A percentile compares a stretch with the other conserved stretches of the same genome.
phyloP scores from a whole-genome alignment of 2,888 invertebrate species.

The Anoplius nigerrimus region DNA sequence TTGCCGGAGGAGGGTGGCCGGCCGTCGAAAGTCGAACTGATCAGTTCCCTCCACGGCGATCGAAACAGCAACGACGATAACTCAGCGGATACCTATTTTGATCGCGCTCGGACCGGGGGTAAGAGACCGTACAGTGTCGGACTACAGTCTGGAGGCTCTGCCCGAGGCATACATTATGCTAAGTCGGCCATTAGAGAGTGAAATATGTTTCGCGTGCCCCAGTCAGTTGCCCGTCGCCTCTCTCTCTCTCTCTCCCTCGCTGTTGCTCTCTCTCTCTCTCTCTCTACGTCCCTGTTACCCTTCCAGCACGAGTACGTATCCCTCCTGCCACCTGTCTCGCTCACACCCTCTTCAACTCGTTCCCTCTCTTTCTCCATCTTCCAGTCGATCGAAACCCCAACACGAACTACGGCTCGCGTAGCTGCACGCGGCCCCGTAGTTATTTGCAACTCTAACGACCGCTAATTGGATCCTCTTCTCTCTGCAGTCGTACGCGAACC shows the following conservation, averaged over 20 bases:
- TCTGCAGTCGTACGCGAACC: conserved; percentile 15
- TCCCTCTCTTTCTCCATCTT: conserved; percentile 35
- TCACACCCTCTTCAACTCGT: conserved; percentile 3
- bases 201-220: conserved; percentile 69
- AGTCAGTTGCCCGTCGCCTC: conserved; percentile 62
- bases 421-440: conserved; percentile 53
- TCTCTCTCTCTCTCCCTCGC: not conserved
- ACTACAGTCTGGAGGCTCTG: conserved; percentile 46
- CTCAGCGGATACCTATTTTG: conserved; percentile 49
- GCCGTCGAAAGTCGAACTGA: not conserved
- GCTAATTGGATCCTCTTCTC: conserved; percentile 59
- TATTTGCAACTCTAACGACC: conserved; percentile 68
- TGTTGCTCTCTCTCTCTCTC: conserved; percentile 25
- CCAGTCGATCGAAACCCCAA: conserved; percentile 42
- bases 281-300: conserved; percentile 19
- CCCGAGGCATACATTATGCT: conserved; percentile 68
- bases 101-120: conserved; percentile 24
- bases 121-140: conserved; percentile 23
- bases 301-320: too few species aligned
- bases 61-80: conserved; percentile 34
- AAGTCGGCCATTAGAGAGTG: conserved; percentile 69
- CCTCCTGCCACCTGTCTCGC: not conserved
- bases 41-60: conserved; percentile 1
- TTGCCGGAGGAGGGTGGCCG: too few species aligned
- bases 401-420: conserved; percentile 54